A percentile compares a stretch with the other conserved stretches of the same genome.
Evolutionary conservation across 2,888 invertebrate species (phyloP).

Genomic region (Oscheius sp.): DNA sequence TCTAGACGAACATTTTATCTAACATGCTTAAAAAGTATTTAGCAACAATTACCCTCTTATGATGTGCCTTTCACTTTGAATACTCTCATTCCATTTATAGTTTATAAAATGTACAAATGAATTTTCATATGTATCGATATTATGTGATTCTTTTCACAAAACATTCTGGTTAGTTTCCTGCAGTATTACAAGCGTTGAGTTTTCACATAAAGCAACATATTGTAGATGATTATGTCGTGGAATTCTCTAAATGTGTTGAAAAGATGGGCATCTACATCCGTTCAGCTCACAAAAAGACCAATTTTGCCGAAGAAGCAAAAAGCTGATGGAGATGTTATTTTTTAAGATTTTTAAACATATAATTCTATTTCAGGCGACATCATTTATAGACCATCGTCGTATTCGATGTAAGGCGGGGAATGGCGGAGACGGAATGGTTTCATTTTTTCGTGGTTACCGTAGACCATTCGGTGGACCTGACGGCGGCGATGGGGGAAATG

Average conservation of each 20-base stretch:
- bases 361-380: constrained; percentile 43
- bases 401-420: constrained; percentile 82
- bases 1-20: neutral
- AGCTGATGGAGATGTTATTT: constrained; percentile 53
- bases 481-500: constrained; percentile 93
- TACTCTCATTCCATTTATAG: neutral
- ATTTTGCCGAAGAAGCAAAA: constrained; percentile 54
- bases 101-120: neutral
- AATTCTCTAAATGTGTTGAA: neutral
- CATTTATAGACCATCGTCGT: constrained; percentile 66
- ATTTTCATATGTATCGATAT: neutral
- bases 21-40: too few relatives aligned
- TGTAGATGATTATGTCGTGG: constrained; percentile 8
- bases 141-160: neutral
- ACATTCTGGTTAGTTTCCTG: neutral
- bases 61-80: constrained; percentile 8
- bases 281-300: constrained; percentile 40
- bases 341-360: neutral
- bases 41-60: neutral
- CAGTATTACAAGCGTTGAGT: neutral
- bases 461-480: constrained; percentile 93
- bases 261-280: constrained; percentile 22
- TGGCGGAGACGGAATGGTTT: constrained; percentile 92
- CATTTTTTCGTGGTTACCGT: constrained; percentile 84
- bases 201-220: neutral